Conservation (phyloP, 92 coral and sea anemone genomes). For the Porites divaricata region DNA sequence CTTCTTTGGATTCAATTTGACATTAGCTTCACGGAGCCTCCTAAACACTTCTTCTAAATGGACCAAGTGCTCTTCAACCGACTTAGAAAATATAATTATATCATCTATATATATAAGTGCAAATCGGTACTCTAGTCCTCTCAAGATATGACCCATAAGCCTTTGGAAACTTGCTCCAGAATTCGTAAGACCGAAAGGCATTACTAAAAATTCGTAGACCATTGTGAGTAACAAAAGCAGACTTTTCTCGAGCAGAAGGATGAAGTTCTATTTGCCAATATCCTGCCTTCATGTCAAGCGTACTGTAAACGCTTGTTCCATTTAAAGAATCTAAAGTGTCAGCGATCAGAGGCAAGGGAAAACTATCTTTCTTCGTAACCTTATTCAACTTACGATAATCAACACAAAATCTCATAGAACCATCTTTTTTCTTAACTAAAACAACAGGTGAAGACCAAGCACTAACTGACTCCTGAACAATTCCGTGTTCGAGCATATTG, state of each 20-base stretch:
- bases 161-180: slow-evolving; percentile 30
- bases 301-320: too few species aligned
- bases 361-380: slow-evolving; percentile 23
- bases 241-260: too few species aligned
- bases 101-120: slow-evolving; percentile 33
- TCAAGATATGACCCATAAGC: slow-evolving; percentile 12
- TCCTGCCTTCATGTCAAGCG: too few species aligned
- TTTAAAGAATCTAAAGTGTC: too few species aligned
- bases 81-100: slow-evolving; percentile 36
- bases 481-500: slow-evolving; percentile 35
- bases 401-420: slow-evolving; percentile 49
- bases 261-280: too few species aligned
- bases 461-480: slow-evolving; percentile 48
- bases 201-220: slow-evolving; percentile 22
- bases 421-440: slow-evolving; percentile 51
- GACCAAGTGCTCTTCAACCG: slow-evolving; percentile 30
- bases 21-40: slow-evolving; percentile 55
- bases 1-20: slow-evolving; percentile 62
- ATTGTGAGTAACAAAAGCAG: not conserved
- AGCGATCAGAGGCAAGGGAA: too few species aligned
- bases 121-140: not conserved
- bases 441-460: slow-evolving; percentile 63
- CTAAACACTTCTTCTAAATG: slow-evolving; percentile 60
- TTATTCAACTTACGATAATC: slow-evolving; percentile 9
- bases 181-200: slow-evolving; percentile 33